Evolutionary conservation across 2,888 invertebrate species (phyloP).

Genomic region (Acrobasis consociella): DNA sequence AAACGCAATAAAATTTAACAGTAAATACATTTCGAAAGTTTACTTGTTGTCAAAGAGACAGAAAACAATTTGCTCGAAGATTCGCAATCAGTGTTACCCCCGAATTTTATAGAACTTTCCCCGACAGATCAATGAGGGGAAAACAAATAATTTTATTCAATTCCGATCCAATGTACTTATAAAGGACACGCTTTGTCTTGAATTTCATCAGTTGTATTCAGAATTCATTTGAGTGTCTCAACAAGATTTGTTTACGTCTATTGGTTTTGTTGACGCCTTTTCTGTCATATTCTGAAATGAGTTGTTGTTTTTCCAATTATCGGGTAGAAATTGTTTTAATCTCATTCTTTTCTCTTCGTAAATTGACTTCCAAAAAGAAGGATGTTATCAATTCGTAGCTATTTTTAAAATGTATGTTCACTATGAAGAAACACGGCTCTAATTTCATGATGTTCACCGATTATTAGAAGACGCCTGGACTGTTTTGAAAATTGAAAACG

Average conservation of each 20-base stretch:
- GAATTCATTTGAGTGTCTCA: conserved; percentile 11
- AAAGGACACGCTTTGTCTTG: neutral
- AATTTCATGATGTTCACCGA: too few relatives aligned
- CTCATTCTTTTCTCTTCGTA: too few relatives aligned
- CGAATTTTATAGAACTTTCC: conserved; percentile 30
- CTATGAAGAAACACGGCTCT: too few relatives aligned
- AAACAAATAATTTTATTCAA: conserved; percentile 32
- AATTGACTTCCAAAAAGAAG: too few relatives aligned
- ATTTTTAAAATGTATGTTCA: too few relatives aligned
- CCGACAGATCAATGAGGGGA: conserved; percentile 23
- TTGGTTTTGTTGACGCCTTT: neutral
- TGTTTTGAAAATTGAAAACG: too few relatives aligned
- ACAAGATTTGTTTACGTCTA: neutral
- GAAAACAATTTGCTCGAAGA: conserved; percentile 31
- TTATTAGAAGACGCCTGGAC: too few relatives aligned
- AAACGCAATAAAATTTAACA: conserved; percentile 9
- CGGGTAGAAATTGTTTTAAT: too few relatives aligned
- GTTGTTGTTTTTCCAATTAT: too few relatives aligned
- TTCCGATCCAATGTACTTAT: conserved; percentile 13
- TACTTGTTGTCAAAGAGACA: conserved; percentile 25
- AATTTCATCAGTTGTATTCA: conserved; percentile 5
- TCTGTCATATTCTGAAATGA: too few relatives aligned
- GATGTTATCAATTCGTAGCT: too few relatives aligned
- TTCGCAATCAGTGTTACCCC: conserved; percentile 31
- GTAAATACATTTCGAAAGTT: conserved; percentile 13